A percentile compares a stretch with the other conserved stretches of the same genome.
Evolutionary conservation across 2,888 invertebrate genomes (phyloP).

Genomic region (Adela reaumurella): DNA sequence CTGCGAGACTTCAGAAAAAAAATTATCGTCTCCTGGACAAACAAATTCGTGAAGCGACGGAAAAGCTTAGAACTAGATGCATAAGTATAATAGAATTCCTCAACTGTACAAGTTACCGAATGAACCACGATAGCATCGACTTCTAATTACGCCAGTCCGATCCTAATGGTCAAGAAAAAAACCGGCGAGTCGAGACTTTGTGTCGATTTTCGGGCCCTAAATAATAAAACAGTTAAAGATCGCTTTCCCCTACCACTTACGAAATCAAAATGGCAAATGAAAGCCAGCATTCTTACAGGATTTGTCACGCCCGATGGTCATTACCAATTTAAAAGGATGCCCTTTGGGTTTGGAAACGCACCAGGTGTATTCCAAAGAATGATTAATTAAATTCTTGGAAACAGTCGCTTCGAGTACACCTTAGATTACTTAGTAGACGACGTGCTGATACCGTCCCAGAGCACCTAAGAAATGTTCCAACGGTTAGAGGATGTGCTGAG

Average conservation of each 20-base stretch:
- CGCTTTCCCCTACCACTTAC: conserved; percentile 7
- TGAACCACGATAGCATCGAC: too few species aligned
- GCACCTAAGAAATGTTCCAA: neutral
- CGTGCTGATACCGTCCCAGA: neutral
- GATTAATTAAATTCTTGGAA: conserved; percentile 4
- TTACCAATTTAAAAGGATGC: conserved; percentile 4
- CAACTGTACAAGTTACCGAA: too few species aligned
- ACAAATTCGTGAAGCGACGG: too few species aligned
- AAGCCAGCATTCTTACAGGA: neutral
- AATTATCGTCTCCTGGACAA: too few species aligned
- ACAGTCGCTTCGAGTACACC: neutral
- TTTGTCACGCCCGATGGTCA: conserved; percentile 5
- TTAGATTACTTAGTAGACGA: conserved; percentile 4
- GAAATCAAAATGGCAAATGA: neutral
- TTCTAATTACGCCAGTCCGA: conserved; percentile 8
- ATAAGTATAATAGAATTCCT: too few species aligned
- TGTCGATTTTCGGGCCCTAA: conserved; percentile 8
- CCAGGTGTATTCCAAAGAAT: conserved; percentile 4
- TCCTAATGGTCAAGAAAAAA: conserved; percentile 8
- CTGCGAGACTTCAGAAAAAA: too few species aligned
- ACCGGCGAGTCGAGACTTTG: conserved; percentile 10
- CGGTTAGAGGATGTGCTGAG: neutral
- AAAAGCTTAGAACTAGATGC: too few species aligned
- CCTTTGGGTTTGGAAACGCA: conserved; percentile 3
- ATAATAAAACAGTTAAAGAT: conserved; percentile 8